Conservation (phyloP, 2,888 invertebrate genomes). For the Siphonodentalium dalli region DNA sequence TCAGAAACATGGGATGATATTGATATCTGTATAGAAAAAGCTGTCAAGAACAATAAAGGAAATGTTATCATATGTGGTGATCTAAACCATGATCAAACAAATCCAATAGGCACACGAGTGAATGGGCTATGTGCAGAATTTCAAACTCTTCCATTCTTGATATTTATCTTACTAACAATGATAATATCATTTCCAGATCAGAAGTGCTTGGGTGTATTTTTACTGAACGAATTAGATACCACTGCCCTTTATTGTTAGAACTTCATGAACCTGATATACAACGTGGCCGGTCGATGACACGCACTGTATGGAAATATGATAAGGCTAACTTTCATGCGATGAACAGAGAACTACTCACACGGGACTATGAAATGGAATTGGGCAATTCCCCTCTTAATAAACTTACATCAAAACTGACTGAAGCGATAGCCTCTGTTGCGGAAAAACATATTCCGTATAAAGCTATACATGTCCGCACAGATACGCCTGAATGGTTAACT, state of each 20-base stretch:
- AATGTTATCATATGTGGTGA: no score
- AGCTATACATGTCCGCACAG: neutral
- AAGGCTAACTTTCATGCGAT: slow-evolving; percentile 1
- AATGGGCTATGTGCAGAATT: no score
- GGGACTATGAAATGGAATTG: neutral
- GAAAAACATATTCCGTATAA: neutral
- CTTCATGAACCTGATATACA: neutral
- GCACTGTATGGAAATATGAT: slow-evolving; percentile 6
- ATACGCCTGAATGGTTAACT: neutral
- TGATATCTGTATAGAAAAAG: no score
- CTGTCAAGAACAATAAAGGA: no score
- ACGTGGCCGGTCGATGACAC: neutral
- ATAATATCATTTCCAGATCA: neutral
- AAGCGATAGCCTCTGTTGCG: neutral
- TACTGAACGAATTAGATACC: neutral
- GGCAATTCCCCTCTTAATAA: neutral
- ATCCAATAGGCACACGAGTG: no score
- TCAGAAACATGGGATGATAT: no score
- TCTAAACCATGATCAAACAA: no score
- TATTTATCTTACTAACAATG: neutral
- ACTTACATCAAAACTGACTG: slow-evolving; percentile 1
- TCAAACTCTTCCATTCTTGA: neutral
- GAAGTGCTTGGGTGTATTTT: neutral
- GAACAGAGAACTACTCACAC: neutral
- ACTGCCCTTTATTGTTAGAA: neutral